Conservation (phyloP, 2,797 vertebrate genomes). For the Etheostoma perlongum region DNA sequence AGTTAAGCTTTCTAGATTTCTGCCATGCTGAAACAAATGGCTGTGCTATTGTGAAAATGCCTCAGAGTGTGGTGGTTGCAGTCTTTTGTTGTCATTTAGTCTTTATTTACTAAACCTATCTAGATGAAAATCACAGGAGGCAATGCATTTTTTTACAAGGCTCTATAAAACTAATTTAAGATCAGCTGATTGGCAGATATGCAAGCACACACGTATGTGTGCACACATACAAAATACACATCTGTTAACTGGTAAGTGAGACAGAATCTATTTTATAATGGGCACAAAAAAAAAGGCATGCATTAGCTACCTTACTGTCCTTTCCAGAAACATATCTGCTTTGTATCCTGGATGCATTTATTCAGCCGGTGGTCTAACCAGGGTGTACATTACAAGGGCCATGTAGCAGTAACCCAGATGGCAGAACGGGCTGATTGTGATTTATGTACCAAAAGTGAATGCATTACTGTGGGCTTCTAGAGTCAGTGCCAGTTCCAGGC, state of each 20-base stretch:
- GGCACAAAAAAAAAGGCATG: not conserved
- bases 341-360: constrained; percentile 62
- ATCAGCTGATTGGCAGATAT: not conserved
- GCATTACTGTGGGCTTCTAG: constrained; percentile 70
- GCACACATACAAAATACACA: no score
- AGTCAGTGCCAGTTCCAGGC: constrained; percentile 71
- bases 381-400: constrained; percentile 79
- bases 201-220: not conserved
- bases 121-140: not conserved
- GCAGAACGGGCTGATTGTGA: constrained; percentile 82
- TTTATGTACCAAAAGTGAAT: constrained; percentile 82
- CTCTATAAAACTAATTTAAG: constrained; percentile 1
- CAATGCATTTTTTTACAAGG: not conserved
- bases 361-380: constrained; percentile 72
- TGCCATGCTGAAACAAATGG: not conserved
- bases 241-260: not conserved
- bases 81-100: not conserved
- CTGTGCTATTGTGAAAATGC: not conserved
- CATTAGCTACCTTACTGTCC: constrained; percentile 37
- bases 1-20: not conserved
- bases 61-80: not conserved
- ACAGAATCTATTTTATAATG: constrained; percentile 9
- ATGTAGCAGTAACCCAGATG: constrained; percentile 82
- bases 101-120: constrained; percentile 3
- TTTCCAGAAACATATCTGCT: constrained; percentile 57